phyloP scores from a whole-genome alignment of 2,113 vertebrate genomes.

The Coregonus clupeaformis region DNA sequence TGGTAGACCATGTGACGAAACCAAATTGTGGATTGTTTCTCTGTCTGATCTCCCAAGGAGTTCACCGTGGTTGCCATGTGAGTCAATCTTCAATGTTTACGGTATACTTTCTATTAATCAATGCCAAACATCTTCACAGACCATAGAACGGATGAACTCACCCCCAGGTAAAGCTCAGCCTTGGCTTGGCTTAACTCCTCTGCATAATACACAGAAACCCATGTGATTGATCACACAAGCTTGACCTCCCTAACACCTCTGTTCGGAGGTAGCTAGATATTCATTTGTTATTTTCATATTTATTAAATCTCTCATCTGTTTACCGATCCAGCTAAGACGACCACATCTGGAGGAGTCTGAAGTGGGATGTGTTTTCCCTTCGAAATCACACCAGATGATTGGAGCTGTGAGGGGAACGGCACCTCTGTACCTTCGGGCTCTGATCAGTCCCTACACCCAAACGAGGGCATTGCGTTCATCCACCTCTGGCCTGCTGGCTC shows the following conservation, averaged over 20 bases:
- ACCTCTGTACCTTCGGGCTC: too few species aligned
- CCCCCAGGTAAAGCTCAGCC: too few species aligned
- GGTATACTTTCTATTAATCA: background rate
- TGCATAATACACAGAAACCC: too few species aligned
- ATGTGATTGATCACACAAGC: background rate
- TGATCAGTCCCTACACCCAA: too few species aligned
- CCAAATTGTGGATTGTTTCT: background rate
- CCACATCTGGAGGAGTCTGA: conserved; percentile 40
- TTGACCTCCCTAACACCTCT: background rate
- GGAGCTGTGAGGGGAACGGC: too few species aligned
- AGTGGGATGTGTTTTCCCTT: conserved; percentile 28
- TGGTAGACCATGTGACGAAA: too few species aligned
- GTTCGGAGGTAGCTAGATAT: background rate
- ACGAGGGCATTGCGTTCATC: too few species aligned
- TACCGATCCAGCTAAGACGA: conserved; percentile 33
- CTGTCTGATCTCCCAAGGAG: background rate
- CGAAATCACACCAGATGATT: conserved; percentile 22
- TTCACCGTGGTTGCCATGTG: background rate
- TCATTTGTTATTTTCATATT: background rate
- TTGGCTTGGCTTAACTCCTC: too few species aligned
- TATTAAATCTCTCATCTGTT: conserved; percentile 37
- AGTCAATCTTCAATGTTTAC: background rate
- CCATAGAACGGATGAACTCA: too few species aligned
- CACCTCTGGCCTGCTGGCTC: too few species aligned
- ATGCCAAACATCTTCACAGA: background rate